Conservation (phyloP, 30 jellyfish, hydroid and myxozoan species). For the Nemopilema nomurai region DNA sequence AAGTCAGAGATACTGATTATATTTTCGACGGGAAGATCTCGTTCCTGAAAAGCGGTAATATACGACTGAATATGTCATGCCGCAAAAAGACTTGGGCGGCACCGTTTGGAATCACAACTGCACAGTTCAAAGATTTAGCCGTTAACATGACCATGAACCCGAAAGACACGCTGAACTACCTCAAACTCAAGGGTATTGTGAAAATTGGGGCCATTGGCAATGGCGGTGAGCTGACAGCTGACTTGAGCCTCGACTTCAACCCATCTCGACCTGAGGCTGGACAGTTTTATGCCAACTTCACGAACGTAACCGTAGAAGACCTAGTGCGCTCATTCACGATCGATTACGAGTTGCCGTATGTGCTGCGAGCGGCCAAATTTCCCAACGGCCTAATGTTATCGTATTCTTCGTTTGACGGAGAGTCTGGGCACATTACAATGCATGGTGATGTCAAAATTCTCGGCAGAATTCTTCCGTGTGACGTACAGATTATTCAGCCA, state of each 20-base stretch:
- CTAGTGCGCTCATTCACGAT: conserved; percentile 83
- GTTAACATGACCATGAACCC: conserved; percentile 72
- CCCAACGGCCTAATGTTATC: conserved; percentile 92
- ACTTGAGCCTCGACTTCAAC: conserved; percentile 69
- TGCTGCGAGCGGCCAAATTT: conserved; percentile 71
- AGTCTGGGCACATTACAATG: conserved; percentile 36
- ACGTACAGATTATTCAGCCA: conserved; percentile 71
- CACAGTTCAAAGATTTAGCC: conserved; percentile 71
- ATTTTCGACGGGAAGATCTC: conserved; percentile 82
- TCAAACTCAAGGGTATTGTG: conserved; percentile 68
- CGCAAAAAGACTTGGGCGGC: conserved; percentile 80
- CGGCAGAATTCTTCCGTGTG: conserved; percentile 80
- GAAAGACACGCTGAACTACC: conserved; percentile 52
- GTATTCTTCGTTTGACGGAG: conserved; percentile 58
- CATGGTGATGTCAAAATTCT: conserved; percentile 90
- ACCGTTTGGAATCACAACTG: conserved; percentile 79
- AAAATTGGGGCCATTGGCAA: conserved; percentile 83
- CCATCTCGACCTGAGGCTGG: conserved; percentile 82
- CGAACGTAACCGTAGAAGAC: conserved; percentile 67
- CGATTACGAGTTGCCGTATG: conserved; percentile 80
- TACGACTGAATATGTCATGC: conserved; percentile 64
- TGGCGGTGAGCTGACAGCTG: conserved; percentile 85
- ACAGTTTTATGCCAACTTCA: conserved; percentile 78
- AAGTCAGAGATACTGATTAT: conserved; percentile 59
- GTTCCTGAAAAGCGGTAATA: conserved; percentile 74